These are phyloP conservation scores for Bergia sp. DNA, from an alignment of 92 coral and sea anemone genomes.

Conservation along the genomic window DNA sequence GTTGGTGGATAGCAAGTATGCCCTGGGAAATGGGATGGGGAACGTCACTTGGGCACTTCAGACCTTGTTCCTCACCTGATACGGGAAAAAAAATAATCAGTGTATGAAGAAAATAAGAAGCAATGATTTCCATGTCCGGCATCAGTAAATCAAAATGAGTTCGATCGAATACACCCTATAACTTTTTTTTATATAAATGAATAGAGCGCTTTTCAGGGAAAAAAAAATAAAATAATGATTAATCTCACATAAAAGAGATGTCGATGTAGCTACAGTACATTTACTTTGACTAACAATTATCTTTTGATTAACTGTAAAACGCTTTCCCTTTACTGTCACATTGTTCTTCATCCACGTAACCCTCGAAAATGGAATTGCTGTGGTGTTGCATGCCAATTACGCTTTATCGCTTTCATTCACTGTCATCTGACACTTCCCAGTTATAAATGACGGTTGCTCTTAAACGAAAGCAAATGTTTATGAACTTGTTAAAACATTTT, in stretches of 20 bases:
- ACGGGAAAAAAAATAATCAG: background rate
- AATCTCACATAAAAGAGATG: too few species aligned
- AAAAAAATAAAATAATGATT: too few species aligned
- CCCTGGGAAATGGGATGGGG: slow-evolving; percentile 33
- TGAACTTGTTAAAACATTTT: background rate
- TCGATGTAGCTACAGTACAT: too few species aligned
- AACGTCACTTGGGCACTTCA: slow-evolving; percentile 10
- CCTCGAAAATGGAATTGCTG: slow-evolving; percentile 3
- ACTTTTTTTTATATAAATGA: too few species aligned
- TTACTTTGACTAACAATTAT: background rate
- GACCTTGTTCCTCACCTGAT: background rate
- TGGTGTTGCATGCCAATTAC: background rate
- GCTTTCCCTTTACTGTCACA: background rate
- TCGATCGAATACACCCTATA: too few species aligned
- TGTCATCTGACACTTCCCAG: background rate
- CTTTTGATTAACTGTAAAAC: background rate
- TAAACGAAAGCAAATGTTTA: too few species aligned
- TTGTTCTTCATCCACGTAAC: slow-evolving; percentile 21
- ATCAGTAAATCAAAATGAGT: too few species aligned
- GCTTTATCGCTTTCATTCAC: slow-evolving; percentile 7
- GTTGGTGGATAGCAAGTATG: background rate
- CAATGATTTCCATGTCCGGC: too few species aligned
- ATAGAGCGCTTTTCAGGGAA: too few species aligned
- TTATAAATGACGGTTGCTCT: slow-evolving; percentile 20
- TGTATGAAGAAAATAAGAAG: background rate